Conservation (phyloP, 2,888 invertebrate species). For the Labia minor region DNA sequence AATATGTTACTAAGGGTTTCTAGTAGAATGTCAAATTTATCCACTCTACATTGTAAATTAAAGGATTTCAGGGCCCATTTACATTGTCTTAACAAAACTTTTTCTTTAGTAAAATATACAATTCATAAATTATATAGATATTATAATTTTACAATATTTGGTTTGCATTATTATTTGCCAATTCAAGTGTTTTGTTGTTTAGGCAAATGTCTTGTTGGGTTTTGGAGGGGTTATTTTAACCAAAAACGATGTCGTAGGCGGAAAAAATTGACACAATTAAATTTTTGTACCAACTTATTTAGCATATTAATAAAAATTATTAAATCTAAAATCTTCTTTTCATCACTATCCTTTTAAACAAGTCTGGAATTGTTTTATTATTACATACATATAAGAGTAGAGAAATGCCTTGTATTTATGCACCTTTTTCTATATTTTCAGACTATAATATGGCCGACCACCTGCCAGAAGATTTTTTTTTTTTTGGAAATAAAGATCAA, state of each 20-base stretch:
- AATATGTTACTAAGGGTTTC: slow-evolving; percentile 20
- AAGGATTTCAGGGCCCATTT: neutral
- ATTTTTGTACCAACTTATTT: slow-evolving; percentile 27
- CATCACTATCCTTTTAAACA: slow-evolving; percentile 13
- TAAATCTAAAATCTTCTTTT: slow-evolving; percentile 22
- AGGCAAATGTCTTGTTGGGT: slow-evolving; percentile 64
- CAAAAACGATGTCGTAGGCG: slow-evolving; percentile 39
- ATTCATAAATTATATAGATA: slow-evolving; percentile 4
- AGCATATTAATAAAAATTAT: slow-evolving; percentile 26
- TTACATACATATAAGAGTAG: neutral
- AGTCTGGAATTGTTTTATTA: slow-evolving; percentile 22
- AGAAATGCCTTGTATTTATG: neutral
- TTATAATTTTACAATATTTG: slow-evolving; percentile 19
- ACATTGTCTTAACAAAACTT: slow-evolving; percentile 14
- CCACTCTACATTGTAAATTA: slow-evolving; percentile 18
- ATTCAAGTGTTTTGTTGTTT: slow-evolving; percentile 38
- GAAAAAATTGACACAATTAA: slow-evolving; percentile 22
- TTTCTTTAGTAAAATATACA: neutral
- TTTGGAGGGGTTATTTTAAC: slow-evolving; percentile 73
- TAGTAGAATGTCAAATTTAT: slow-evolving; percentile 19
- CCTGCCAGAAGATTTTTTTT: slow-evolving; percentile 33
- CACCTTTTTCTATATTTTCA: slow-evolving; percentile 36
- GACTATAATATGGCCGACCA: slow-evolving; percentile 35
- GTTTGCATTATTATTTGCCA: slow-evolving; percentile 21
- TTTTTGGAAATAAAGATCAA: slow-evolving; percentile 38